Evolutionary conservation across 2,113 vertebrate species (phyloP).

Genomic region (Stigmatopora nigra): DNA sequence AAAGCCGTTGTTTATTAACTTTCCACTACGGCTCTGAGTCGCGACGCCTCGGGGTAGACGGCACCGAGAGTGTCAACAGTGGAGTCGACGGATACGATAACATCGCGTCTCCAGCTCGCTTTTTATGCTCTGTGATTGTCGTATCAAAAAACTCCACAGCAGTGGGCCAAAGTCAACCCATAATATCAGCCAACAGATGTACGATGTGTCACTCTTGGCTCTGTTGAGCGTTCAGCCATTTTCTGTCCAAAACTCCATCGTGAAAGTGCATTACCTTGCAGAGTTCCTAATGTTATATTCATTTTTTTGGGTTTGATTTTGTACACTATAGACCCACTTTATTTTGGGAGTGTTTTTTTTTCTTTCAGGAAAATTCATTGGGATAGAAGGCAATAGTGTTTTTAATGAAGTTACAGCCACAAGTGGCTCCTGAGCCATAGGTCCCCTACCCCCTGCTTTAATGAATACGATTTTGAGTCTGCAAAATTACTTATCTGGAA

Average conservation of each 20-base stretch:
- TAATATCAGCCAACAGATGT: conserved; percentile 6
- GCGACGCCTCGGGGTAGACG: conserved; percentile 5
- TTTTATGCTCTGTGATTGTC: conserved; percentile 7
- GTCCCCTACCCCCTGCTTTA: too few relatives aligned
- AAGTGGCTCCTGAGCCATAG: too few relatives aligned
- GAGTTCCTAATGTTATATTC: not conserved
- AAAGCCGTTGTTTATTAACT: conserved; percentile 9
- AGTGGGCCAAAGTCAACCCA: conserved; percentile 1
- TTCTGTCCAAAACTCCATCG: not conserved
- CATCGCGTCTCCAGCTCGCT: conserved; percentile 2
- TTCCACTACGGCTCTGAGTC: not conserved
- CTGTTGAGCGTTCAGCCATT: not conserved
- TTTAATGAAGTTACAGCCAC: not conserved
- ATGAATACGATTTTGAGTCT: too few relatives aligned
- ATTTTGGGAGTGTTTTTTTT: not conserved
- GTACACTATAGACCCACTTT: not conserved
- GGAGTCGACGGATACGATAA: conserved; percentile 10
- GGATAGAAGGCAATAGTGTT: not conserved
- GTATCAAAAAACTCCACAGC: conserved; percentile 3
- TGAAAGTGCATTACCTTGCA: not conserved
- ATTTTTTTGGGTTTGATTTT: not conserved
- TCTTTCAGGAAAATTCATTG: not conserved
- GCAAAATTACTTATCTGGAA: too few relatives aligned
- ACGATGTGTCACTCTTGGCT: conserved; percentile 3
- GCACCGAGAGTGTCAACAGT: conserved; percentile 6